Evolutionary conservation across 92 coral and sea anemone genomes (phyloP), one percentile per base, ranked within the genome.

Genomic region (Porites lobata): DNA sequence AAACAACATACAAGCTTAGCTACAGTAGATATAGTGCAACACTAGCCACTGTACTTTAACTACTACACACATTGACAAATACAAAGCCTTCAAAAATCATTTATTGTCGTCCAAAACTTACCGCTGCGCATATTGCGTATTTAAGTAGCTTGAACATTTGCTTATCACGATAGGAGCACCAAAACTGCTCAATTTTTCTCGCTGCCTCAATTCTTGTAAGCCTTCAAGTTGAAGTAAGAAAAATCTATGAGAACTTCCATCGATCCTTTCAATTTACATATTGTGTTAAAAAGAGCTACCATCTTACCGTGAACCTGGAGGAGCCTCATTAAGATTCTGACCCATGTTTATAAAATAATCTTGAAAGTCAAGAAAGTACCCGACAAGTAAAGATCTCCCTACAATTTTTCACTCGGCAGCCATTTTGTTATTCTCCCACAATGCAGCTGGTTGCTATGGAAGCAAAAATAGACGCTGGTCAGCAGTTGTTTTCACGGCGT

Each of bases 101-200:
- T 6, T 8, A 11, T 43, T 21, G 0, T 1, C 21, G 21, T 22
- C 52, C 18, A 3, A 32, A 32, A 94, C 96, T 84, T 89, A 98
- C 99, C 72, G 99, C 99, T 12, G 99, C 99, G 91, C 99, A 98
- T 53, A 98, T 98, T 54, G 99, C 99, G 63, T 94, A 98, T 69
- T 98, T 98, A 53, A 98, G 96, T 65, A 98, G 80, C 85, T 93
- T 92, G 82, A 98, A 98, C 96, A 98, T 95, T 92, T 98, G 99
- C 58, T 80, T 94, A 77, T 98, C 99, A 19, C 99, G 83, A 71
- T 98, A 98, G 10, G 98, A 92, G 79, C 99, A 95, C 98, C 98
- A 98, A 69, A 85, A 80, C 75, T 85, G 84, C 72, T 98, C 99
- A 50, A 98, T 98, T 56, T 86, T 83, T 89, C 96, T 91, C 22